Conservation (phyloP, 2,113 vertebrate species). For the Dicerorhinus sumatrensis region DNA sequence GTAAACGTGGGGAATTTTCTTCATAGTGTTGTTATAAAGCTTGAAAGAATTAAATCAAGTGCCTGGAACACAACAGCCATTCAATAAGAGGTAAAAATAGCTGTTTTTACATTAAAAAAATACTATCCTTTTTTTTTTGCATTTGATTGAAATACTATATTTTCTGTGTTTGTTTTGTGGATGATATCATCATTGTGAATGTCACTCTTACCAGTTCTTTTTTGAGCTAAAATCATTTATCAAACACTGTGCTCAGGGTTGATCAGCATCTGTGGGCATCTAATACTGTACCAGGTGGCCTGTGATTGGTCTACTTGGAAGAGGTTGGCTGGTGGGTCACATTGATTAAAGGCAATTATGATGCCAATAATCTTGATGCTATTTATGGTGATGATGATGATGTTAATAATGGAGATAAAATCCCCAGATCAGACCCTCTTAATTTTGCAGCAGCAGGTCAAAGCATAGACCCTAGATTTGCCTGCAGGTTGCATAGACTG, state of each 20-base stretch:
- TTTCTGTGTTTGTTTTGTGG: background rate
- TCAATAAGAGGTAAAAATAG: background rate
- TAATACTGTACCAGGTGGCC: background rate
- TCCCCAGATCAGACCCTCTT: background rate
- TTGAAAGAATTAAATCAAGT: constrained; percentile 28
- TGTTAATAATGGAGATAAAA: background rate
- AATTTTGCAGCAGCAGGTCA: background rate
- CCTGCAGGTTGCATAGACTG: background rate
- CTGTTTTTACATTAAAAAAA: background rate
- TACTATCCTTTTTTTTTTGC: background rate
- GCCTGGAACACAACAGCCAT: constrained; percentile 23
- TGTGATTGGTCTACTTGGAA: background rate
- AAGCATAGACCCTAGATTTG: background rate
- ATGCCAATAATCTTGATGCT: constrained; percentile 26
- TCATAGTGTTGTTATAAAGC: background rate
- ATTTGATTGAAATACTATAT: constrained; percentile 31
- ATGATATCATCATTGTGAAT: background rate
- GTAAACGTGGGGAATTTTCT: constrained; percentile 16
- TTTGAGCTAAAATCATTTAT: constrained; percentile 22
- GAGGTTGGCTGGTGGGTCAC: background rate
- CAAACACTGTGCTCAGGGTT: background rate
- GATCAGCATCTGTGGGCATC: background rate
- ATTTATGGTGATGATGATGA: background rate
- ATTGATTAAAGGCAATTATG: background rate
- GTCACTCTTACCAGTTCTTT: background rate